Conservation (phyloP, 2,888 invertebrate species). For the Oscheius sp. region DNA sequence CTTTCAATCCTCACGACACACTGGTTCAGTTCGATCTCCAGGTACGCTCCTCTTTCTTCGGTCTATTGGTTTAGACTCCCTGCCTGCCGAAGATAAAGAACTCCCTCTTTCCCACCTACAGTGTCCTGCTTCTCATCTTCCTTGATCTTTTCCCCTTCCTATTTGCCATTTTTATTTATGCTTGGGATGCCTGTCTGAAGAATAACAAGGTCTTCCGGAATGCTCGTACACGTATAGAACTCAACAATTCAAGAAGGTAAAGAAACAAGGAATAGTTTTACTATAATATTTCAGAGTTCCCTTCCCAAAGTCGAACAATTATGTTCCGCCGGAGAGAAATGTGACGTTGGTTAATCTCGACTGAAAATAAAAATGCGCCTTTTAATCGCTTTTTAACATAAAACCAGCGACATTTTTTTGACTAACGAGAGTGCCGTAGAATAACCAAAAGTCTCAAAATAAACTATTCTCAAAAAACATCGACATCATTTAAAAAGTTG, state of each 20-base stretch:
- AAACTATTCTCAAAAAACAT: neutral
- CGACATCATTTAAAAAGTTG: neutral
- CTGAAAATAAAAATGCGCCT: slow-evolving; percentile 1
- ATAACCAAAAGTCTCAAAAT: neutral
- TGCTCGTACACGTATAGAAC: slow-evolving; percentile 56
- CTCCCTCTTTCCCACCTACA: slow-evolving; percentile 61
- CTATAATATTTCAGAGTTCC: slow-evolving; percentile 41
- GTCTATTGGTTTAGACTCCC: slow-evolving; percentile 44
- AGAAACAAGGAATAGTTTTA: slow-evolving; percentile 40
- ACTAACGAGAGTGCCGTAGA: neutral
- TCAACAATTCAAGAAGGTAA: slow-evolving; percentile 61
- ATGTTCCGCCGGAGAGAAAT: slow-evolving; percentile 40
- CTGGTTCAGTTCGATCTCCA: slow-evolving; percentile 54
- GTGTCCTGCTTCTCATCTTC: slow-evolving; percentile 62
- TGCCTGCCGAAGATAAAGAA: slow-evolving; percentile 67
- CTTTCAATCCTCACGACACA: slow-evolving; percentile 54
- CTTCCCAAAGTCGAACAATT: slow-evolving; percentile 44
- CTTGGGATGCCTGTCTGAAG: slow-evolving; percentile 64
- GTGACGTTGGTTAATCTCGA: slow-evolving; percentile 49
- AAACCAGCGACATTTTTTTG: neutral
- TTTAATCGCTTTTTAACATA: neutral
- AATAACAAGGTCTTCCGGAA: slow-evolving; percentile 53
- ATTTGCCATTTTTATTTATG: slow-evolving; percentile 59
- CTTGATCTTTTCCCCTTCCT: slow-evolving; percentile 63
- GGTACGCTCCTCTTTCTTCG: slow-evolving; percentile 12